Evolutionary conservation across 2,888 invertebrate genomes (phyloP), one percentile per base, ranked within the genome.

Genomic region (Aporophyla nigra): DNA sequence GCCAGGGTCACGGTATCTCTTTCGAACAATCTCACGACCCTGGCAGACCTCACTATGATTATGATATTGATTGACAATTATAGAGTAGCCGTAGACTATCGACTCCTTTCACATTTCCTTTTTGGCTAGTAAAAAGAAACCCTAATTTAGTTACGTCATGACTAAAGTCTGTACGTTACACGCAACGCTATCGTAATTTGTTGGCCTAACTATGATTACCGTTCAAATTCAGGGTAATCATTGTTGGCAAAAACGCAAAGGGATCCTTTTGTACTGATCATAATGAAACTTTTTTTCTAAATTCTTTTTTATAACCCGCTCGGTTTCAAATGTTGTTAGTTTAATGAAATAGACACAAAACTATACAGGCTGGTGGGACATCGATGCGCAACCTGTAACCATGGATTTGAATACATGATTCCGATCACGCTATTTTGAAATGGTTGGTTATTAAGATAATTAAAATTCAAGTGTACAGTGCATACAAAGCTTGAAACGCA

Each of bases 71-170:
- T 68, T 56, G 51, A 70, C n/a, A 43, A 56, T 33, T 69, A 2
- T n/a, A 33, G 21, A 33, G 33, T 33, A 33, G 33, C 33, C 49
- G 66, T 54, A 46, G 59, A 53, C 61, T 40, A 68, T 54, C 0
- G 46, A 63, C 61, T 69, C 46, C 73, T 82, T 79, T 78, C 71
- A 72, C 71, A 79, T 86, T 72, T 77, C 63, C 73, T 77, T 71
- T 78, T 74, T 51, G 51, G 33, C 14, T 19, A 66, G n/a, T 54
- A 59, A 14, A 66, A 27, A 46, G 3, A 51, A 76, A 78, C 68
- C 27, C n/a, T 43, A 70, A 56, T 27, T 63, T 56, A 53, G 56
- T 71, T 85, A 85, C 59, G 70, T 85, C 58, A 85, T 69, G 33
- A 40, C 62, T 56, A 14, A 67, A 69, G 61, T 61, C 40, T 58